Base-by-base conservation (phyloP, 2,888 invertebrate species). In the Petrophora chlorosata region DNA sequence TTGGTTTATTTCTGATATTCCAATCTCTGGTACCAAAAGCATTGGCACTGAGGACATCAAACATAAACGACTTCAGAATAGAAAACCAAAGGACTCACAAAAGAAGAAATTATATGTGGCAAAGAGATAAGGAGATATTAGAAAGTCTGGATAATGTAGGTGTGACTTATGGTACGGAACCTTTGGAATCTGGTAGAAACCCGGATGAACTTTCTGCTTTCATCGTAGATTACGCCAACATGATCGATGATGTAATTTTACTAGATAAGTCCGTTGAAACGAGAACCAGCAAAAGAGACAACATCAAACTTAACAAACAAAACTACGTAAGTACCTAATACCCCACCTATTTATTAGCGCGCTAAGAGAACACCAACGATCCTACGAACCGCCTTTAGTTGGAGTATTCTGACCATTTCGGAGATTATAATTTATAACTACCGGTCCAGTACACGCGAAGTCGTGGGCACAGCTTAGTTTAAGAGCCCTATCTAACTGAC, bases 251-350 rank as follows among this genome's bases (percentile, higher is more conserved):
- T 45, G 82, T 87, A 1, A 79, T 86, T 46, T 65, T 87, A 35
- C 60, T 87, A 22, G 89, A 89, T 53, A 82, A 90, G 53, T 86
- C 88, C 3, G 79, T 87, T 5, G 81, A 89, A 68, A 88, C 88
- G 0, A 75, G 84, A 46, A 84, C 86, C 3, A 74, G 80, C 12
- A 86, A 88, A 65, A 71, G 85, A 55, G 88, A 85, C 28, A 86
- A 85, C 53, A 70, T 80, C 29, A 80, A 82, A 64, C 73, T 78
- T n/a, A 40, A 40, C 13, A 66, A 79, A 59, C 78, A 77, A 42
- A 71, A 74, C 13, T 49, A 45, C 32, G 47, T 53, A 29, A 53
- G 58, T 48, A 44, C 3, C 5, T 8, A 14, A 22, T 4, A n/a
- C n/a, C n/a, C n/a, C n/a, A n/a, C n/a, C n/a, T n/a, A n/a, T n/a